A percentile compares a stretch with the other conserved stretches of the same genome.
phyloP scores from a whole-genome alignment of 2,113 vertebrate genomes.

The Puntigrus tetrazona region DNA sequence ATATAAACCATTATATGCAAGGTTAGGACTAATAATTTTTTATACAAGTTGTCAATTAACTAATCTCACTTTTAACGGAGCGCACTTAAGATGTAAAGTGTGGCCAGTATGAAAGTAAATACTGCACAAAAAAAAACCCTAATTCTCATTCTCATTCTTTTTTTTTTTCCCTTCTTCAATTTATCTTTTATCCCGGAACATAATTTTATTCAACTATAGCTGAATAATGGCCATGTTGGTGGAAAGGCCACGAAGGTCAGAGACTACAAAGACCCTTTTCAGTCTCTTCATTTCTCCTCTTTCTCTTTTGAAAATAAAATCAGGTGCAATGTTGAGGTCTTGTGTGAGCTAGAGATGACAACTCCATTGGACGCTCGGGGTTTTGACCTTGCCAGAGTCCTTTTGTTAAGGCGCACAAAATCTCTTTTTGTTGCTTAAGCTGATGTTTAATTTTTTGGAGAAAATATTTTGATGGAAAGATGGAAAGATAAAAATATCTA shows the following conservation, averaged over 20 bases:
- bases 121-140: too few relatives aligned
- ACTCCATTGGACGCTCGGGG: background rate
- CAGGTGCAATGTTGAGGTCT: conserved; percentile 24
- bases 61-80: background rate
- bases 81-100: background rate
- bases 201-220: conserved; percentile 25
- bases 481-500: background rate
- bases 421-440: background rate
- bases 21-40: background rate
- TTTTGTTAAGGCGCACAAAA: conserved; percentile 18
- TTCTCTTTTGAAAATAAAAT: background rate
- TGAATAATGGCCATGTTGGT: background rate
- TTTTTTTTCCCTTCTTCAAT: background rate
- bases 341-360: background rate
- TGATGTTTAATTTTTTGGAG: background rate
- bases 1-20: background rate
- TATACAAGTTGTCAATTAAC: background rate
- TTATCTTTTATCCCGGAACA: background rate
- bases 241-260: conserved; percentile 22
- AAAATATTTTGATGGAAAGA: conserved; percentile 24
- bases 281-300: background rate
- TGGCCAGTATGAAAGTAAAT: background rate
- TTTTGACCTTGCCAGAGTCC: conserved; percentile 32
- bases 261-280: conserved; percentile 20
- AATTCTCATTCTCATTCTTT: background rate